Conservation (phyloP, 2,113 vertebrate genomes). For the Epinephelus moara region DNA sequence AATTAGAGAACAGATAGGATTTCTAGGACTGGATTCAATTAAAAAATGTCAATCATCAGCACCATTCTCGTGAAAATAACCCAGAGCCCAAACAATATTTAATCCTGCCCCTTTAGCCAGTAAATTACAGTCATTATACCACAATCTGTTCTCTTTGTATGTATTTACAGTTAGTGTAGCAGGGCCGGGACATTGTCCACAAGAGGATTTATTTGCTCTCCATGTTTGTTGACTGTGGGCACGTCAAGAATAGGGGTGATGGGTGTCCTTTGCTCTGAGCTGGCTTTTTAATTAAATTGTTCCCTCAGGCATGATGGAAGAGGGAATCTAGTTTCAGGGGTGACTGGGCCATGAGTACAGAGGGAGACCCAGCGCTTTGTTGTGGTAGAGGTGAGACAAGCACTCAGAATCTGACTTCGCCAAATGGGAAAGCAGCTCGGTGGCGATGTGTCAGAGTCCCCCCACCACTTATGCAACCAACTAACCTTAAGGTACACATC, state of each 20-base stretch:
- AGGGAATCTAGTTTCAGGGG: conserved; percentile 81
- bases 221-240: conserved; percentile 60
- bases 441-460: conserved; percentile 27
- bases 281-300: conserved; percentile 81
- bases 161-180: conserved; percentile 57
- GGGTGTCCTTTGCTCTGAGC: conserved; percentile 64
- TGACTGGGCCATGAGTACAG: conserved; percentile 58
- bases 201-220: conserved; percentile 56
- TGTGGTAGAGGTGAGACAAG: conserved; percentile 47
- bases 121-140: conserved; percentile 58
- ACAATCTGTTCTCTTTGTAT: conserved; percentile 53
- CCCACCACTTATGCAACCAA: neutral
- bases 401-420: neutral
- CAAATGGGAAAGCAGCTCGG: conserved; percentile 6
- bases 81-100: conserved; percentile 31
- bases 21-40: conserved; percentile 39
- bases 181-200: conserved; percentile 30
- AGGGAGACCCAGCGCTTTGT: conserved; percentile 49
- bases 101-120: conserved; percentile 38
- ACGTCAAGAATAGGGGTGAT: conserved; percentile 51
- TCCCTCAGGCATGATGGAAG: conserved; percentile 81
- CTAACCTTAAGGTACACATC: neutral
- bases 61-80: conserved; percentile 39
- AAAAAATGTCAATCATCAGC: conserved; percentile 43
- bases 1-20: conserved; percentile 52